Evolutionary conservation across 2,888 invertebrate species (phyloP).

Genomic region (Aphodius sticticus): DNA sequence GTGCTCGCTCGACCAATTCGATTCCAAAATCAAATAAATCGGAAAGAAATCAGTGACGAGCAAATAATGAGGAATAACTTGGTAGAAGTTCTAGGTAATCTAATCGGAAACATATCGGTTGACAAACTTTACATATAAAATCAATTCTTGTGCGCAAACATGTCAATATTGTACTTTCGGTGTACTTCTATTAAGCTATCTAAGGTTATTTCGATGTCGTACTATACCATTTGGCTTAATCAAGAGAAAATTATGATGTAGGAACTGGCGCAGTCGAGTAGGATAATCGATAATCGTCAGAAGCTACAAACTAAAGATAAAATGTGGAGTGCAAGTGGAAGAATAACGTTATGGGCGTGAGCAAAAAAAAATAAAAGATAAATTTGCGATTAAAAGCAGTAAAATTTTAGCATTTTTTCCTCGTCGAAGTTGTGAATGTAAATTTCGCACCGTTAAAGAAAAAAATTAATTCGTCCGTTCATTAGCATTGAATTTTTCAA

Average conservation of each 20-base stretch:
- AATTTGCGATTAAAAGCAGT: too few relatives aligned
- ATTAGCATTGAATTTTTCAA: conserved; percentile 44
- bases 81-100: conserved; percentile 4
- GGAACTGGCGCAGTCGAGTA: too few relatives aligned
- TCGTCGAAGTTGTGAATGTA: not conserved
- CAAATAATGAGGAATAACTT: not conserved
- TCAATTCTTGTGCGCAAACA: conserved; percentile 24
- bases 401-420: too few relatives aligned
- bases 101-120: conserved; percentile 19
- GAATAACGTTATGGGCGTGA: too few relatives aligned
- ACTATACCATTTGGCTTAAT: not conserved
- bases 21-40: conserved; percentile 11
- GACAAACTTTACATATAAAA: conserved; percentile 24
- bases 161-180: conserved; percentile 22
- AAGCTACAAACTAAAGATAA: too few relatives aligned
- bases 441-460: not conserved
- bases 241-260: not conserved
- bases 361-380: too few relatives aligned
- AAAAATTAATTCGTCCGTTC: conserved; percentile 20
- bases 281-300: too few relatives aligned
- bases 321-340: too few relatives aligned
- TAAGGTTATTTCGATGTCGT: conserved; percentile 15
- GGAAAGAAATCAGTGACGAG: conserved; percentile 19
- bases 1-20: conserved; percentile 1
- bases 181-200: conserved; percentile 7